Evolutionary conservation across 2,797 vertebrate genomes (phyloP).

Genomic region (Tenualosa thibaudeaui): DNA sequence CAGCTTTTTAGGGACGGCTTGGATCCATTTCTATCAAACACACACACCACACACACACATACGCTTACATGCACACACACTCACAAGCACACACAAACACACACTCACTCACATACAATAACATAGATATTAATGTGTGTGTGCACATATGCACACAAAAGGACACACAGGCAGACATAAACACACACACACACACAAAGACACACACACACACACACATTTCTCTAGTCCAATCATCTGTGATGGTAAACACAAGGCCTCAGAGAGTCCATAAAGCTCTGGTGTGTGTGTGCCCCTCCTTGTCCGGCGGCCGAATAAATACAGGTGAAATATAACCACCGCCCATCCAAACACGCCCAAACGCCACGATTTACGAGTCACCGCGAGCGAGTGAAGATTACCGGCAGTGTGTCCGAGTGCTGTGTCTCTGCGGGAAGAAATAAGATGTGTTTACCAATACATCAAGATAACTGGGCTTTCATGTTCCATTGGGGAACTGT

Average conservation of each 20-base stretch:
- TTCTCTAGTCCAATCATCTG: background rate
- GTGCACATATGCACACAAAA: background rate
- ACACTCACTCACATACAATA: background rate
- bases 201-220: background rate
- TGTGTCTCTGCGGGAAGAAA: conserved; percentile 50
- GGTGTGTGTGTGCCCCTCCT: background rate
- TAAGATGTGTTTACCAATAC: conserved; percentile 66
- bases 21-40: too few relatives aligned
- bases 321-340: conserved; percentile 52
- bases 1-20: too few relatives aligned
- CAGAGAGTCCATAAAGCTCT: background rate
- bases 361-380: conserved; percentile 42
- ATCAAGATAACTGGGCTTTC: conserved; percentile 54
- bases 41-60: too few relatives aligned
- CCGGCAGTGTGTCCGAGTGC: conserved; percentile 46
- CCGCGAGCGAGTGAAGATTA: conserved; percentile 40
- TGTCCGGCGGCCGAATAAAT: conserved; percentile 26
- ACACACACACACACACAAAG: conserved; percentile 14
- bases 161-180: background rate
- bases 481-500: conserved; percentile 42
- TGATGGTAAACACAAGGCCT: background rate
- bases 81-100: too few relatives aligned
- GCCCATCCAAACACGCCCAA: conserved; percentile 53
- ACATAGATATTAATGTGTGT: background rate
- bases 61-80: too few relatives aligned